phyloP scores from a whole-genome alignment of 1,140 invertebrate species.

The Nebria ingens region DNA sequence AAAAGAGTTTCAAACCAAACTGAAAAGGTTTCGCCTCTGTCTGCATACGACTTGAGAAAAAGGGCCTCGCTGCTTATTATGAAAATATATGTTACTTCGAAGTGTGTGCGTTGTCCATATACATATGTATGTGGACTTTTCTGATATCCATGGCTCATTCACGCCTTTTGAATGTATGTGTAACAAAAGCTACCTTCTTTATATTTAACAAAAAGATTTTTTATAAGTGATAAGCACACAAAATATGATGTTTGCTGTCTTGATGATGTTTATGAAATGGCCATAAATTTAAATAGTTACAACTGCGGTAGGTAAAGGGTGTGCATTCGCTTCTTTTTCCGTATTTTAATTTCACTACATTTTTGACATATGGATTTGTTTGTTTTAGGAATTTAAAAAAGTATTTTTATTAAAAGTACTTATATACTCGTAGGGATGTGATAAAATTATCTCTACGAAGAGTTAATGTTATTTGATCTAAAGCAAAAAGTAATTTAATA shows the following conservation, averaged over 20 bases:
- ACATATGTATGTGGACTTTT: too few species aligned
- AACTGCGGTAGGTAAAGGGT: background rate
- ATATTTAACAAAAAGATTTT: slow-evolving; percentile 4
- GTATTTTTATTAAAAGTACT: background rate
- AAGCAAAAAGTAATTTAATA: background rate
- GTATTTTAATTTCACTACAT: background rate
- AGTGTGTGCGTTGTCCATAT: too few species aligned
- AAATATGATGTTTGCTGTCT: slow-evolving; percentile 1
- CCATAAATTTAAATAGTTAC: background rate
- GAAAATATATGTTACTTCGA: too few species aligned
- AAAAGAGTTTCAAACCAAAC: too few species aligned
- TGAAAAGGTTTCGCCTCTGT: too few species aligned
- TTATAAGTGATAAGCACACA: background rate
- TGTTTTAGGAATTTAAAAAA: too few species aligned
- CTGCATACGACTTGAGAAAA: too few species aligned
- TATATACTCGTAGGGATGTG: background rate
- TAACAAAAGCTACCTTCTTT: background rate
- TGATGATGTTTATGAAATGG: background rate
- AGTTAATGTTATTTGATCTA: background rate
- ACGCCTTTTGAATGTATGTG: too few species aligned
- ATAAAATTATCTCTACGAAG: background rate
- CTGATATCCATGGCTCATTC: too few species aligned
- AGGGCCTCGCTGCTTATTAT: too few species aligned
- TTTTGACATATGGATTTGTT: background rate
- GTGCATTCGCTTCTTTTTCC: background rate